These are phyloP conservation scores for Falco columbarius DNA, from an alignment of 2,797 vertebrate species.

Conservation along the genomic window DNA sequence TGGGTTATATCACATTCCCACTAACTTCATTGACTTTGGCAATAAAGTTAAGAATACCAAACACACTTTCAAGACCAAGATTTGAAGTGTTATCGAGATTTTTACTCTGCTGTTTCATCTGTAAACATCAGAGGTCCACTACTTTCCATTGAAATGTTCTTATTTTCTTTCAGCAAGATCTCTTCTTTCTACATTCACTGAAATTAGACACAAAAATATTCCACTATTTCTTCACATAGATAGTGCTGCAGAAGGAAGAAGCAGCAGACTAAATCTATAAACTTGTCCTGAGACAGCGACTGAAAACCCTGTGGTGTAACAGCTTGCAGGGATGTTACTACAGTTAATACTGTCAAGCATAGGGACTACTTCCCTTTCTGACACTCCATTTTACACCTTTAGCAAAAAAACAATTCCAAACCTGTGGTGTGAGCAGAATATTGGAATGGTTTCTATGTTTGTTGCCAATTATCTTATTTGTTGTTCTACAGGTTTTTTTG, in stretches of 20 bases:
- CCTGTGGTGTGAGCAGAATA: accelerated
- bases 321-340: background rate
- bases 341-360: background rate
- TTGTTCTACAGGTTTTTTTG: background rate
- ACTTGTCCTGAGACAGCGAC: background rate
- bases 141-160: background rate
- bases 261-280: background rate
- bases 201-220: background rate
- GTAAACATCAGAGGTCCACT: background rate
- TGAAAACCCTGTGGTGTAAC: background rate
- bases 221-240: background rate
- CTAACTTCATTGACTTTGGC: background rate
- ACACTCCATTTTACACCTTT: background rate
- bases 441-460: background rate
- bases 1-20: background rate
- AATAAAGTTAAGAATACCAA: background rate
- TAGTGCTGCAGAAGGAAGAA: background rate
- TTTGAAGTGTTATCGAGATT: background rate
- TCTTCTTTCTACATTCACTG: background rate
- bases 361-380: background rate
- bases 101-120: background rate
- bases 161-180: background rate
- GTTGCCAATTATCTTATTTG: background rate
- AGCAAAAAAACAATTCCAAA: background rate
- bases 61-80: background rate